Conservation (phyloP, 1,140 invertebrate species). For the Zophobas morio region DNA sequence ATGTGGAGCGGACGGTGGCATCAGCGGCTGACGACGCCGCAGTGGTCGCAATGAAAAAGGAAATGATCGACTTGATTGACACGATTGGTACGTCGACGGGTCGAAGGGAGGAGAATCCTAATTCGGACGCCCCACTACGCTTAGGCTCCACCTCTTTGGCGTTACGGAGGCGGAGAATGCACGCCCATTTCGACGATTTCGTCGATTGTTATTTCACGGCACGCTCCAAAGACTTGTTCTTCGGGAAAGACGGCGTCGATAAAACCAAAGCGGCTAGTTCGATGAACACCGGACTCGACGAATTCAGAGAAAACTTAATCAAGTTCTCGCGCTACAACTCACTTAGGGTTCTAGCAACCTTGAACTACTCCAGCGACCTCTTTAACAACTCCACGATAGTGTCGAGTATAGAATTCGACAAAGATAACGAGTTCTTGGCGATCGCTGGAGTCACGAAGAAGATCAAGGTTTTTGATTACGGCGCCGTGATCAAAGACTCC, state of each 20-base stretch:
- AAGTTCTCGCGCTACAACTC: constrained; percentile 91
- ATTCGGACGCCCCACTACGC: constrained; percentile 41
- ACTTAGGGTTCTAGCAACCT: constrained; percentile 85
- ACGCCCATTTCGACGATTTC: constrained; percentile 92
- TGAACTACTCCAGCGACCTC: constrained; percentile 91
- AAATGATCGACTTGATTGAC: constrained; percentile 74
- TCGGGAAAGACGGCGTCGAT: constrained; percentile 68
- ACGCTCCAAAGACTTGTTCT: constrained; percentile 80
- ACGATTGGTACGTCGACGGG: constrained; percentile 68
- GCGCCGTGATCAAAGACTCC: constrained; percentile 85
- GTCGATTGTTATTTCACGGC: constrained; percentile 89
- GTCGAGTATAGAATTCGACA: constrained; percentile 97
- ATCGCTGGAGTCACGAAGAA: constrained; percentile 97
- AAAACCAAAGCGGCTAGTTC: constrained; percentile 60
- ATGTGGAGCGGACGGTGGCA: constrained; percentile 66
- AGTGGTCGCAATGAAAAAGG: constrained; percentile 72
- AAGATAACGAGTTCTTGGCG: constrained; percentile 96
- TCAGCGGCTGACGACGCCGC: constrained; percentile 61
- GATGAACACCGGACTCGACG: constrained; percentile 76
- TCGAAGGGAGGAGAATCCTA: constrained; percentile 57
- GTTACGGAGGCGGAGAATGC: constrained; percentile 81
- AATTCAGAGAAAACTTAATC: constrained; percentile 89
- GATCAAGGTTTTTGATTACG: constrained; percentile 96
- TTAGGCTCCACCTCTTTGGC: constrained; percentile 70
- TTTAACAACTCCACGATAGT: constrained; percentile 94